Evolutionary conservation across 2,113 vertebrate genomes (phyloP), one percentile per base, ranked within the genome.

Genomic region (Proteles cristata): DNA sequence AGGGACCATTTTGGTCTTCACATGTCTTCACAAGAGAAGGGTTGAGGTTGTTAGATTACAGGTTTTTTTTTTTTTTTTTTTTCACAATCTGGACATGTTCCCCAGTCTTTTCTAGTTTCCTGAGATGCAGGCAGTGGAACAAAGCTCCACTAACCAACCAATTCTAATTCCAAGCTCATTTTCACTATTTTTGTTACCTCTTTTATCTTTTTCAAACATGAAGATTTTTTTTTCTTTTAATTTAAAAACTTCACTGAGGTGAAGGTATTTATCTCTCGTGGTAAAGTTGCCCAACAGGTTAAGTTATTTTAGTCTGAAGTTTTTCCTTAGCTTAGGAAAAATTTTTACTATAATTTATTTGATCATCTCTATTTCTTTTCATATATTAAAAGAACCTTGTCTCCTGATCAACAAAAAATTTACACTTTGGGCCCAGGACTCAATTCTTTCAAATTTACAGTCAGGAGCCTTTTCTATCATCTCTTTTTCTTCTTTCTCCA

Each of bases 261-360:
- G 65, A 74, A 61, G 26, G 65, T 76, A 93, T 26, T 71, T 96
- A 71, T 50, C 19, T 93, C 4, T 33, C 6, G 71, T 50, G 81
- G 77, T 93, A 61, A 82, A 85, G 5, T 55, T 90, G 4, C 50
- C 23, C 66, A 80, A 82, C 2, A 39, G 4, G 2, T 58, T 79
- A 96, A 85, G 12, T 82, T 33, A 90, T 87, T 86, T 94, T 89
- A 84, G 7, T 77, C 7, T 77, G 23, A 74, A 80, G 39, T 61
- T 48, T 95, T 84, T 95, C 45, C 87, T 80, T 87, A 35, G 4
- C 23, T 69, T 48, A 66, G 33, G 7, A 11, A 93, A 85, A 16
- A 86, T 11, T 33, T 93, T 68, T 79, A 65, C 7, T 79, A 10
- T 45, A 39, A 96, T 68, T 88, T 66, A 43, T 79, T 85, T 88